Percentiles rank a stretch among this genome's conserved stretches.
phyloP scores from a whole-genome alignment of 2,888 invertebrate species.

The Euzophera pinguis region DNA sequence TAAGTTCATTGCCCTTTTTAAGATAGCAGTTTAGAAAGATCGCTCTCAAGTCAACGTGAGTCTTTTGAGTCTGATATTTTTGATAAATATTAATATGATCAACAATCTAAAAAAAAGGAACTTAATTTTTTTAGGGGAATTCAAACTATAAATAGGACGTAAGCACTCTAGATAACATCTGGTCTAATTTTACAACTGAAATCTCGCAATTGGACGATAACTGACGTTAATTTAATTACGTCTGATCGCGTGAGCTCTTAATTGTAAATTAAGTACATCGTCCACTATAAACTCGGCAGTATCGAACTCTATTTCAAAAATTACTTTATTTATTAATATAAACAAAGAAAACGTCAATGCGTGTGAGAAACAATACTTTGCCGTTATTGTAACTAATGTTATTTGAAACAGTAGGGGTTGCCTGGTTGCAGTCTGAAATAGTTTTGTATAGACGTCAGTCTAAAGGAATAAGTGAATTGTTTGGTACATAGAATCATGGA shows the following conservation, averaged over 20 bases:
- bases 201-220: conserved; percentile 68
- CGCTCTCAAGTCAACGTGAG: neutral
- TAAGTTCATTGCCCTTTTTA: neutral
- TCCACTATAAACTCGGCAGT: neutral
- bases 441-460: too few species aligned
- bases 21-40: neutral
- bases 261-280: conserved; percentile 25
- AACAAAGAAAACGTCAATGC: too few species aligned
- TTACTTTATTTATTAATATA: too few species aligned
- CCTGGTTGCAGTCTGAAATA: too few species aligned
- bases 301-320: too few species aligned
- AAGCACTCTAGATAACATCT: conserved; percentile 38
- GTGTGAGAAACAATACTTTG: too few species aligned
- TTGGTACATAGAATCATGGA: too few species aligned
- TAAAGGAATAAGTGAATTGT: too few species aligned
- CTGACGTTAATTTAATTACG: conserved; percentile 69
- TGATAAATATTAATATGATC: too few species aligned
- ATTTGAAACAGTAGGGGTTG: too few species aligned
- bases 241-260: conserved; percentile 39
- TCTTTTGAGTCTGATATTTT: neutral
- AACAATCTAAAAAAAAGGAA: too few species aligned
- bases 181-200: conserved; percentile 59
- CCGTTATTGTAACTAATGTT: too few species aligned
- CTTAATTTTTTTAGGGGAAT: neutral
- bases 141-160: conserved; percentile 19